phyloP scores from a whole-genome alignment of 2,888 invertebrate genomes.

The Agrotis ipsilon region DNA sequence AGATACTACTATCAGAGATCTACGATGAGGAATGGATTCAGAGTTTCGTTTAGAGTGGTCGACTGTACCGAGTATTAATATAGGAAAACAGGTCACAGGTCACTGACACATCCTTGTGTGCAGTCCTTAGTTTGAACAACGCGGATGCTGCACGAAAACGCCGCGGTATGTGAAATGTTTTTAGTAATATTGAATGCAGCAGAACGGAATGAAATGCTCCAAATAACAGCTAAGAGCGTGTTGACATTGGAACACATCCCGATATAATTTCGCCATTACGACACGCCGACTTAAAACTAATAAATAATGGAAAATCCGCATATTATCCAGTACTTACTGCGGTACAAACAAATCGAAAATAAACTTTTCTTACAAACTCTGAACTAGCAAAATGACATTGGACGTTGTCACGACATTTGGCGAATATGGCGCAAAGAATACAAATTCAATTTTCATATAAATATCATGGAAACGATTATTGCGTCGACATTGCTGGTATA shows the following conservation, averaged over 20 bases:
- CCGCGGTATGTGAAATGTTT: conserved; percentile 31
- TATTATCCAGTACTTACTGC: conserved; percentile 33
- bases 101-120: conserved; percentile 58
- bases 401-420: conserved; percentile 59
- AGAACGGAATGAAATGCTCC: conserved; percentile 14
- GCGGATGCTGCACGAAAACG: conserved; percentile 44
- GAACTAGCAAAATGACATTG: conserved; percentile 52
- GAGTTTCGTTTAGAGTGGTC: conserved; percentile 48
- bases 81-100: conserved; percentile 63
- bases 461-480: conserved; percentile 64
- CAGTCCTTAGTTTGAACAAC: conserved; percentile 40
- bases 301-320: conserved; percentile 37
- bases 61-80: conserved; percentile 49
- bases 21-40: conserved; percentile 57
- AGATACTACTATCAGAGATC: conserved; percentile 66
- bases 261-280: conserved; percentile 38
- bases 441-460: conserved; percentile 63
- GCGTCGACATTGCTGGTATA: conserved; percentile 71
- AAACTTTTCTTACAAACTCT: conserved; percentile 40
- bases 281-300: conserved; percentile 37
- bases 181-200: conserved; percentile 15
- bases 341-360: conserved; percentile 57
- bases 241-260: conserved; percentile 54
- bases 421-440: conserved; percentile 58
- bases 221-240: conserved; percentile 25